Evolutionary conservation across 2,888 invertebrate species (phyloP).

Genomic region (Anorthoa munda): DNA sequence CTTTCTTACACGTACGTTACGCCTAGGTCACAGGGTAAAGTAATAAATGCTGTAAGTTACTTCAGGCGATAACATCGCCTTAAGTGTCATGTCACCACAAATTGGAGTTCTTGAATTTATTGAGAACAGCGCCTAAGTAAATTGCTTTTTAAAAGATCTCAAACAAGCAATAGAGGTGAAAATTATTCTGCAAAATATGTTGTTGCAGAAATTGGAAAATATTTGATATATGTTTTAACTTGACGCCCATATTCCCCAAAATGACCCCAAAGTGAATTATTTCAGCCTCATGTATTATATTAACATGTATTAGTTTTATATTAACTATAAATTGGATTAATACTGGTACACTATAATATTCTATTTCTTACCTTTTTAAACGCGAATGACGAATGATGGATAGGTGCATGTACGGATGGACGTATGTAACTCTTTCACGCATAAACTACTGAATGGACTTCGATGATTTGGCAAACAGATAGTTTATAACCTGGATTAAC

Average conservation of each 20-base stretch:
- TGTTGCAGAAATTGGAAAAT: not conserved
- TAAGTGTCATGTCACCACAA: constrained; percentile 35
- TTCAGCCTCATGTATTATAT: not conserved
- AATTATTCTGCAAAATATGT: not conserved
- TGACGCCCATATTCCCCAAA: not conserved
- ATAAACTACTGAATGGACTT: no score
- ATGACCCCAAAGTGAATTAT: no score
- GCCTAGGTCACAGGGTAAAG: constrained; percentile 46
- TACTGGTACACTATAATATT: no score
- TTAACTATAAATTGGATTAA: not conserved
- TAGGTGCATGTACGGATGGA: no score
- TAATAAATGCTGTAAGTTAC: constrained; percentile 48
- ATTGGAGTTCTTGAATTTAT: constrained; percentile 43
- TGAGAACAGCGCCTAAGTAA: constrained; percentile 21
- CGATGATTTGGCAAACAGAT: no score
- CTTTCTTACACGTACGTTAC: constrained; percentile 24
- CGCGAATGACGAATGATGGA: no score
- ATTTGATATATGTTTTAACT: not conserved
- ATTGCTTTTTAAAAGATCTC: constrained; percentile 33
- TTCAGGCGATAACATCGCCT: constrained; percentile 31
- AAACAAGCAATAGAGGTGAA: constrained; percentile 4
- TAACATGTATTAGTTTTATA: not conserved
- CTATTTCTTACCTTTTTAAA: no score
- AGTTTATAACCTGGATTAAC: no score
- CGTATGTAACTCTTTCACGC: no score